Evolutionary conservation across 2,797 vertebrate genomes (phyloP).

Genomic region (Lagodon rhomboides): DNA sequence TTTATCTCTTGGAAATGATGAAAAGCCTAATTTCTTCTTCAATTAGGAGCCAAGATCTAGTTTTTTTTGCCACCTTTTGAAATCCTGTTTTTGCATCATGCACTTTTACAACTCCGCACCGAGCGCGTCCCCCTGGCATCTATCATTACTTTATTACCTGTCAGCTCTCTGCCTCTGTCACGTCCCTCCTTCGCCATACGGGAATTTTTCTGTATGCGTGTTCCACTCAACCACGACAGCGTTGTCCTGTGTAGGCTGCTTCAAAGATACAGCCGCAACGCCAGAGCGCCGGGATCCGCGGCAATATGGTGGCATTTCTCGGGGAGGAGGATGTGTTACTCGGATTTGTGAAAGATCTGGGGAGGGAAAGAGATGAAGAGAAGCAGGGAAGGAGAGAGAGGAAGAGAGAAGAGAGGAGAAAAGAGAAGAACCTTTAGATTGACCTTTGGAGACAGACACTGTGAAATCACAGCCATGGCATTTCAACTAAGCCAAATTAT

Average conservation of each 20-base stretch:
- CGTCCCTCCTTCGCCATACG: constrained; percentile 24
- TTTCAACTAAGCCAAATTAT: constrained; percentile 79
- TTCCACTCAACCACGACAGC: constrained; percentile 36
- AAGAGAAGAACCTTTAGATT: constrained; percentile 54
- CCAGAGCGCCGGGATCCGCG: background rate
- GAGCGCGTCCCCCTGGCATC: constrained; percentile 32
- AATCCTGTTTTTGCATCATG: constrained; percentile 43
- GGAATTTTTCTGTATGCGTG: constrained; percentile 36
- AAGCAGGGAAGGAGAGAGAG: constrained; percentile 6
- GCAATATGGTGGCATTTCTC: constrained; percentile 32
- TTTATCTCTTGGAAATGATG: constrained; percentile 28
- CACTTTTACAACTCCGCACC: constrained; percentile 11
- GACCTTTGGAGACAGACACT: constrained; percentile 76
- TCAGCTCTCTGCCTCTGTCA: constrained; percentile 49
- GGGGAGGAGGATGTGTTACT: constrained; percentile 8
- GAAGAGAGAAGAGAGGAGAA: constrained; percentile 20
- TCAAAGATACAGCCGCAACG: constrained; percentile 30
- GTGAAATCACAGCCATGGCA: constrained; percentile 73
- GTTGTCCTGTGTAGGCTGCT: constrained; percentile 48
- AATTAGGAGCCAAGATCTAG: constrained; percentile 14
- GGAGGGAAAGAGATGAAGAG: constrained; percentile 7
- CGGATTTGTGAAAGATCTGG: constrained; percentile 38
- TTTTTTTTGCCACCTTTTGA: constrained; percentile 9
- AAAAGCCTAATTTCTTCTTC: constrained; percentile 20
- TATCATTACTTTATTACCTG: constrained; percentile 55